Evolutionary conservation across 2,797 vertebrate genomes (phyloP), one percentile per base, ranked within the genome.

Genomic region (Serranus cabrilla): DNA sequence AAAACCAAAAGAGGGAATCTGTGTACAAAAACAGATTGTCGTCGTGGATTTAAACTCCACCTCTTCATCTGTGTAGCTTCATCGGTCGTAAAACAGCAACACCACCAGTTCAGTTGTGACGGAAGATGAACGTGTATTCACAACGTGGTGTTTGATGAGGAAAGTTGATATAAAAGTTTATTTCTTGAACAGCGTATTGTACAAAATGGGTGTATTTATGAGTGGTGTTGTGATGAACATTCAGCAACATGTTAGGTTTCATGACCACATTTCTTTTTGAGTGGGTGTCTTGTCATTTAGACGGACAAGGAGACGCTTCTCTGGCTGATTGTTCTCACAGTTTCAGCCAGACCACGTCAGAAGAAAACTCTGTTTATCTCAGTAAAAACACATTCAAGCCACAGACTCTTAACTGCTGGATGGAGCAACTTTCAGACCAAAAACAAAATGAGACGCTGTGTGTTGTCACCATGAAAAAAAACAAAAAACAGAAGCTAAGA

Each of bases 1-100:
- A 72, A 65, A 78, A 63, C 73, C 40, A 55, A 58, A 50, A 31
- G 31, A 16, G 31, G 14, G 31, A 57, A 23, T 34, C 27, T 65
- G 43, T 70, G 40, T 68, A 78, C 40, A 67, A 63, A 58, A 76
- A 58, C 37, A 17, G 62, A 69, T 54, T 80, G 77, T 74, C 49
- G 14, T 21, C 39, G 11, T 56, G 56, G 72, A 50, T 54, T 31
- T 17, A 2, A 25, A 17, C 18, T 23, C 21, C 18, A 18, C 42
- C 40, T 31, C 27, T n/a, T 11, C n/a, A 27, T 58, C 39, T 25
- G 68, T 11, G 62, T 25, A 11, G 47, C 34, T 11, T 31, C 2
- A 56, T 80, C 47, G 10, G 56, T 43, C 56, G 5, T 7, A 27
- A 82, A 76, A 70, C 56, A 69, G 54, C 18, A 52, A 64, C 43